Evolutionary conservation across 2,888 invertebrate species (phyloP).

Genomic region (Trichacis sp.): DNA sequence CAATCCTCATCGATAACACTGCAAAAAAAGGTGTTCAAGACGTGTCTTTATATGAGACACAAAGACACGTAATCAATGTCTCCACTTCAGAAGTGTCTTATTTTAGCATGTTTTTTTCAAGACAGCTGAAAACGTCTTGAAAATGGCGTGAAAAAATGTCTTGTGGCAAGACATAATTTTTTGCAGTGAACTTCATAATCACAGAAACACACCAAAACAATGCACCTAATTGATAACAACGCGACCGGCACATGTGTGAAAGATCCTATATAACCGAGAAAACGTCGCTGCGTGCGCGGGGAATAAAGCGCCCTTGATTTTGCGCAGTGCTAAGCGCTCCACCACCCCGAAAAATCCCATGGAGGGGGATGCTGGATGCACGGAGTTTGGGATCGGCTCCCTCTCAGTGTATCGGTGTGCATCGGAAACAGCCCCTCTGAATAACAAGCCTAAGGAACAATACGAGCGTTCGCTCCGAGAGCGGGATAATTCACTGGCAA

Average conservation of each 20-base stretch:
- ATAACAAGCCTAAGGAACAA: conserved; percentile 45
- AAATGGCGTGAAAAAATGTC: too few species aligned
- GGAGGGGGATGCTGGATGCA: conserved; percentile 53
- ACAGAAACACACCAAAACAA: too few species aligned
- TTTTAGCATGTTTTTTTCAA: too few species aligned
- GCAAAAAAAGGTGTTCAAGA: too few species aligned
- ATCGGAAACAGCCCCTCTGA: conserved; percentile 50
- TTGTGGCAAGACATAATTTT: too few species aligned
- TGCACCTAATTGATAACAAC: too few species aligned
- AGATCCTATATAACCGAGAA: conserved; percentile 26
- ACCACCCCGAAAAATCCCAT: conserved; percentile 9
- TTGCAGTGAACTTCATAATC: too few species aligned
- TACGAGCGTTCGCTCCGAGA: conserved; percentile 34
- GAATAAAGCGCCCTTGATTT: not conserved
- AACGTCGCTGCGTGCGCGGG: conserved; percentile 13
- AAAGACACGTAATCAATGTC: too few species aligned
- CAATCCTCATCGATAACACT: too few species aligned
- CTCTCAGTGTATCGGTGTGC: conserved; percentile 50
- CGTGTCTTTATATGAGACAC: too few species aligned
- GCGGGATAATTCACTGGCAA: conserved; percentile 19
- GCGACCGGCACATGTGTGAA: conserved; percentile 40
- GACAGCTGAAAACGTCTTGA: too few species aligned
- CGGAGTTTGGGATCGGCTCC: conserved; percentile 42
- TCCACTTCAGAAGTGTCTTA: too few species aligned
- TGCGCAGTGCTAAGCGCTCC: not conserved